phyloP scores from a whole-genome alignment of 2,888 invertebrate species.

The Orthosia gracilis region DNA sequence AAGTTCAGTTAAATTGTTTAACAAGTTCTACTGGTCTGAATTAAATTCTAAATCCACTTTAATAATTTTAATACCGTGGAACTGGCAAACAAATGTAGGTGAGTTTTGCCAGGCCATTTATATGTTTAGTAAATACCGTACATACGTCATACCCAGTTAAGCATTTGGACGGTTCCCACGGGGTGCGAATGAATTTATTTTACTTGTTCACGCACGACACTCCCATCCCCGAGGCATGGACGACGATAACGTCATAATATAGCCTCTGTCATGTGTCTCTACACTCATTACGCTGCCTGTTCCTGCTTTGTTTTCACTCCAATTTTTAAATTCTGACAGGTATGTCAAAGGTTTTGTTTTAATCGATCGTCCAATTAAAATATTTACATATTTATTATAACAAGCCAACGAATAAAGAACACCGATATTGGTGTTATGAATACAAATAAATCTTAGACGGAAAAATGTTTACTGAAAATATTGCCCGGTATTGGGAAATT shows the following conservation, averaged over 20 bases:
- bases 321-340: neutral
- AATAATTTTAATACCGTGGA: slow-evolving; percentile 11
- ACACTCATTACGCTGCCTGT: slow-evolving; percentile 47
- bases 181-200: slow-evolving; percentile 54
- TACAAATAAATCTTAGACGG: slow-evolving; percentile 12
- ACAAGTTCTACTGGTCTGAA: neutral
- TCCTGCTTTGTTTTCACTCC: slow-evolving; percentile 31
- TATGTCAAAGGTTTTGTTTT: slow-evolving; percentile 19
- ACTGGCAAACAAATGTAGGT: slow-evolving; percentile 29
- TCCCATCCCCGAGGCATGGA: slow-evolving; percentile 32
- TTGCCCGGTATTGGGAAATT: slow-evolving; percentile 21
- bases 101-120: slow-evolving; percentile 31
- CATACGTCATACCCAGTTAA: slow-evolving; percentile 43
- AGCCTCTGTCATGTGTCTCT: slow-evolving; percentile 37
- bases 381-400: slow-evolving; percentile 24
- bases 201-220: slow-evolving; percentile 46
- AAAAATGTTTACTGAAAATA: slow-evolving; percentile 18
- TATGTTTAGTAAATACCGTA: slow-evolving; percentile 46
- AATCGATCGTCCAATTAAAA: slow-evolving; percentile 31
- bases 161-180: slow-evolving; percentile 50
- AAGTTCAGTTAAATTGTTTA: slow-evolving; percentile 18
- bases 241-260: slow-evolving; percentile 51
- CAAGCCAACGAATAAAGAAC: slow-evolving; percentile 6
- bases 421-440: neutral
- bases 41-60: slow-evolving; percentile 8